A percentile compares a stretch with the other conserved stretches of the same genome.
phyloP scores from a whole-genome alignment of 1,140 invertebrate genomes.

The Mercenaria mercenaria region DNA sequence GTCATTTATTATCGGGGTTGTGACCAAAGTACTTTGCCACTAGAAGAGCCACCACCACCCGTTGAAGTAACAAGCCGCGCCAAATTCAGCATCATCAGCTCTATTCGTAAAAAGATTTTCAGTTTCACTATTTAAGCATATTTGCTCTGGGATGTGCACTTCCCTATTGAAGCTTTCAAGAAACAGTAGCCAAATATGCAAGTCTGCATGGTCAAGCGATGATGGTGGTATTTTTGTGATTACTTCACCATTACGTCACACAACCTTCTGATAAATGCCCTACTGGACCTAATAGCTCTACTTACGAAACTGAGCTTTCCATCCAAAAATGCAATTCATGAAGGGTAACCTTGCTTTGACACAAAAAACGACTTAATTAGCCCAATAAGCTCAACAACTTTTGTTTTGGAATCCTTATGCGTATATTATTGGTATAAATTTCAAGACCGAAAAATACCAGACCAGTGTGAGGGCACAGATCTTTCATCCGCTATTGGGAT shows the following conservation, averaged over 20 bases:
- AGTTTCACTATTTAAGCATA: neutral
- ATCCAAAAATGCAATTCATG: neutral
- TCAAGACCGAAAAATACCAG: conserved; percentile 58
- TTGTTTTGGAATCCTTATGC: conserved; percentile 35
- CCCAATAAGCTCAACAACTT: neutral
- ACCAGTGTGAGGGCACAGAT: conserved; percentile 30
- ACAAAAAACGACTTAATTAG: neutral
- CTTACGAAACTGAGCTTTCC: neutral
- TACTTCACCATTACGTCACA: neutral
- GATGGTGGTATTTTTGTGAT: neutral
- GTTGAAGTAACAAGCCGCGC: neutral
- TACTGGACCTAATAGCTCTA: too few species aligned
- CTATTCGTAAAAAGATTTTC: neutral
- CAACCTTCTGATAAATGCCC: neutral
- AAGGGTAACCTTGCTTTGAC: neutral
- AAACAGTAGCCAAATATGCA: neutral
- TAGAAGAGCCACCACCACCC: neutral
- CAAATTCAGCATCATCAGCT: neutral
- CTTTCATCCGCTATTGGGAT: conserved; percentile 51
- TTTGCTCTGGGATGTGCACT: neutral
- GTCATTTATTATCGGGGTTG: neutral
- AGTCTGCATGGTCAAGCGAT: neutral
- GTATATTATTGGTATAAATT: conserved; percentile 18
- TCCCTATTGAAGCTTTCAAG: neutral
- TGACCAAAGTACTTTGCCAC: neutral